A percentile compares a stretch with the other conserved stretches of the same genome.
Conservation (phyloP, 2,113 vertebrate species). For the Coreoperca whiteheadi region DNA sequence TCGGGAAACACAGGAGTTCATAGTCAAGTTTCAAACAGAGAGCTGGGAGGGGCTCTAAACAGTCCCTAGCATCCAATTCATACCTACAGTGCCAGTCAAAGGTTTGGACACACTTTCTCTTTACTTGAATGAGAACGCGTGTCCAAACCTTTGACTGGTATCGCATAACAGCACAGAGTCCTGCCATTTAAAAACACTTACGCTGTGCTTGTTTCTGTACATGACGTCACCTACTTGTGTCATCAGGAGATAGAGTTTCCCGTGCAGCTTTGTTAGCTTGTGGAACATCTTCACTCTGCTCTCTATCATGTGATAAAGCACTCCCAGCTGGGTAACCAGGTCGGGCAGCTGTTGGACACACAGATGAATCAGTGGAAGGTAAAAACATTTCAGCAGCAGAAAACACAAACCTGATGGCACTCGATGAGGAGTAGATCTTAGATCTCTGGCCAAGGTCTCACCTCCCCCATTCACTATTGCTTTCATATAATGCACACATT, state of each 20-base stretch:
- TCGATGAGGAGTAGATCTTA: background rate
- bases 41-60: background rate
- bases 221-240: constrained; percentile 86
- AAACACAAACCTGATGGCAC: background rate
- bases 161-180: background rate
- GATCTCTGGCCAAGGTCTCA: background rate
- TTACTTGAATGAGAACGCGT: too few relatives aligned
- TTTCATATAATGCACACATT: background rate
- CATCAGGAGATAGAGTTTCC: constrained; percentile 93
- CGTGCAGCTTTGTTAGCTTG: constrained; percentile 93
- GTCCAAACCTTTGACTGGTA: too few relatives aligned
- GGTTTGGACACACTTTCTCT: too few relatives aligned
- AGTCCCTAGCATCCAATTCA: background rate
- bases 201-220: background rate
- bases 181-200: background rate
- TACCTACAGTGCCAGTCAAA: too few relatives aligned
- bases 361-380: constrained; percentile 23
- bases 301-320: constrained; percentile 95
- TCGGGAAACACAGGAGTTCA: background rate
- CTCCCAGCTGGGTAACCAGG: constrained; percentile 91
- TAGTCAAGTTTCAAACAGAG: background rate
- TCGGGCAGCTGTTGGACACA: constrained; percentile 89
- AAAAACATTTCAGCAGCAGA: constrained; percentile 11
- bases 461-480: background rate
- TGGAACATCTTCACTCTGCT: constrained; percentile 95